A percentile compares a stretch with the other conserved stretches of the same genome.
Evolutionary conservation across 2,888 invertebrate genomes (phyloP).

Genomic region (Synanthedon myopaeformis): DNA sequence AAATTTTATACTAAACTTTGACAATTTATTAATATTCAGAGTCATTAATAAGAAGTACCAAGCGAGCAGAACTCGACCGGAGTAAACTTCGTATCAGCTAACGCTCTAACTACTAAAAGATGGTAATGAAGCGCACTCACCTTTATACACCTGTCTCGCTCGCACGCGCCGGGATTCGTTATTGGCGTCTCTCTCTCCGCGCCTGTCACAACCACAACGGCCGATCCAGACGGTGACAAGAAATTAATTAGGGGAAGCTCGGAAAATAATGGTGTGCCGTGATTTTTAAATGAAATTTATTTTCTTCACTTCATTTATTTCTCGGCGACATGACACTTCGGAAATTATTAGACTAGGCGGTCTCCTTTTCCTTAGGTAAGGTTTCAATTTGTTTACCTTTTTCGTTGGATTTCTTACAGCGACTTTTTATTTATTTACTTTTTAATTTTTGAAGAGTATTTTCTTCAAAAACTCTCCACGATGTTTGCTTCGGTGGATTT

Average conservation of each 20-base stretch:
- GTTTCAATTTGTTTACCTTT: constrained; percentile 46
- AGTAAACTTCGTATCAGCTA: constrained; percentile 57
- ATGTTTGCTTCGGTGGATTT: constrained; percentile 5
- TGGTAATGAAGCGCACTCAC: constrained; percentile 63
- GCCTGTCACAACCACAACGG: constrained; percentile 60
- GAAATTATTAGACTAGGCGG: constrained; percentile 60
- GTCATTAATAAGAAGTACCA: constrained; percentile 55
- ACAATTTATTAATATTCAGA: constrained; percentile 23
- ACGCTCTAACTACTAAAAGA: constrained; percentile 62
- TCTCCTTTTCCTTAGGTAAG: constrained; percentile 38
- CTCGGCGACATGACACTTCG: constrained; percentile 63
- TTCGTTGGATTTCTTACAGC: constrained; percentile 11
- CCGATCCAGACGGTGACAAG: constrained; percentile 65
- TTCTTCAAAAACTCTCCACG: background rate
- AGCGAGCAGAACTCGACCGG: constrained; percentile 46
- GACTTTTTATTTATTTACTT: constrained; percentile 4
- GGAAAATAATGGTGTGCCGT: constrained; percentile 65
- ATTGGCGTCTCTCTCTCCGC: constrained; percentile 26
- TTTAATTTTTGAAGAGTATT: constrained; percentile 5
- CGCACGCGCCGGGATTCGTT: constrained; percentile 8
- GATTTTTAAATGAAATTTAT: constrained; percentile 70
- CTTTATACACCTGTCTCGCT: constrained; percentile 37
- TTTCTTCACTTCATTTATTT: constrained; percentile 68
- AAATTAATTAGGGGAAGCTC: constrained; percentile 68
- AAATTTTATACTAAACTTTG: background rate